Base-by-base conservation (phyloP, 2,113 vertebrate genomes). In the Megaleporinus macrocephalus region DNA sequence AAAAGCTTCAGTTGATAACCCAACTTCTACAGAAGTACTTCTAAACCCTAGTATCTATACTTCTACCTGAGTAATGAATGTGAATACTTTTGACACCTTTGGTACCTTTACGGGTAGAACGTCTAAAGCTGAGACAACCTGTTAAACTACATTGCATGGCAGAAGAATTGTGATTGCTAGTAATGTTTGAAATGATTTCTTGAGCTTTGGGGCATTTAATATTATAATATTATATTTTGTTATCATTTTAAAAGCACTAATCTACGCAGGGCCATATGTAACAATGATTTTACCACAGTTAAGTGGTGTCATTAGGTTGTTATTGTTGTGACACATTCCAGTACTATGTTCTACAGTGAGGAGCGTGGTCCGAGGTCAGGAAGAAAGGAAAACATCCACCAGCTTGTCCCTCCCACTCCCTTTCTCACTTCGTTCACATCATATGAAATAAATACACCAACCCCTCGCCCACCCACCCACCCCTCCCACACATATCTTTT, bases 401-500 rank as follows among this genome's bases (percentile, higher is more conserved):
- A 30, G 20, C 22, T 24, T 24, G 26, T 22, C 24, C 24, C 36
- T 53, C 20, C 27, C 65, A 20, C 65, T 74, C 18, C 51, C 59
- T 73, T 30, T 24, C 44, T 66, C 47, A 36, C 33, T 69, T 13
- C 1, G 41, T 73, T 65, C 16, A 66, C 9, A 72, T 68, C 29
- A 59, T 68, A 76, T 51, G 41, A 69, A 72, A 80, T 73, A 86
- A 80, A 77, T 74, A 81, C 85, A 80, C 24, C 62, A 74, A 78
- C 74, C 82, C 59, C 41, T 65, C 30, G 36, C 41, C 63, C 51
- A 29, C 53, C 57, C 57, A 61, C 57, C 83, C 81, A 27, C 16
- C 51, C 57, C 36, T 36, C 14, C 49, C 20, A 68, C 47, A 75
- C 2, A 16, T 44, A n/a, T 36, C 7, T 36, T 7, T 36, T 27